phyloP scores from a whole-genome alignment of 2,113 vertebrate genomes.

The Ictalurus punctatus region DNA sequence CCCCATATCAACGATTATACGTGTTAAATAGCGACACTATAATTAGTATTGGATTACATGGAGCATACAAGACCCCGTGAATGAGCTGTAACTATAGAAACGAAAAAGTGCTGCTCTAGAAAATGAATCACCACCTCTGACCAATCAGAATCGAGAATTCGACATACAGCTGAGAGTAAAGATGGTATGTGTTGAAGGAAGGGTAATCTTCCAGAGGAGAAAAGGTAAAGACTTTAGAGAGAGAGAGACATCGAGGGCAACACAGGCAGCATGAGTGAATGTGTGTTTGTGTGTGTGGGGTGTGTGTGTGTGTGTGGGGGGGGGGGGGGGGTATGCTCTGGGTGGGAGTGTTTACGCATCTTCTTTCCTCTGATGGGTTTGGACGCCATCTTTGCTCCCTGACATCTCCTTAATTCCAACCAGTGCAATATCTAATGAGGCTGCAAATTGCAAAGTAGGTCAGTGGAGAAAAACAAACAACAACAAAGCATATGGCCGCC shows the following conservation, averaged over 20 bases:
- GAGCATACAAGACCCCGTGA: not conserved
- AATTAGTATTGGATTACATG: not conserved
- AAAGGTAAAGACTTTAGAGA: slow-evolving; percentile 26
- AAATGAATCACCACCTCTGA: not conserved
- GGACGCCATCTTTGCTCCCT: slow-evolving; percentile 38
- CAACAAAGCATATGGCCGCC: slow-evolving; percentile 21
- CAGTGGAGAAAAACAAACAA: slow-evolving; percentile 43
- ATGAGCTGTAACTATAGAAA: not conserved
- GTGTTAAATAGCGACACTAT: not conserved
- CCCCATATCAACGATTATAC: not conserved
- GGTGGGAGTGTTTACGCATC: slow-evolving; percentile 30
- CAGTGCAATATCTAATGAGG: slow-evolving; percentile 51
- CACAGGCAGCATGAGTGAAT: not conserved
- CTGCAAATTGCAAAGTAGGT: slow-evolving; percentile 56
- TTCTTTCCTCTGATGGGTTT: slow-evolving; percentile 37
- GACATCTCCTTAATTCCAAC: slow-evolving; percentile 50
- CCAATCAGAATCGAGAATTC: not conserved
- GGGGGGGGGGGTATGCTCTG: slow-evolving; percentile 17
- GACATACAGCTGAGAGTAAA: not conserved
- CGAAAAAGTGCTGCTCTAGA: not conserved
- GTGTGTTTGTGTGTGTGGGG: not conserved
- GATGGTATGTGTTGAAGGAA: slow-evolving; percentile 22
- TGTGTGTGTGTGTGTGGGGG: too few relatives aligned
- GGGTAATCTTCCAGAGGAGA: slow-evolving; percentile 22
- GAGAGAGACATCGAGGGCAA: not conserved